Evolutionary conservation across 2,797 vertebrate species (phyloP).

Genomic region (Alca torda): DNA sequence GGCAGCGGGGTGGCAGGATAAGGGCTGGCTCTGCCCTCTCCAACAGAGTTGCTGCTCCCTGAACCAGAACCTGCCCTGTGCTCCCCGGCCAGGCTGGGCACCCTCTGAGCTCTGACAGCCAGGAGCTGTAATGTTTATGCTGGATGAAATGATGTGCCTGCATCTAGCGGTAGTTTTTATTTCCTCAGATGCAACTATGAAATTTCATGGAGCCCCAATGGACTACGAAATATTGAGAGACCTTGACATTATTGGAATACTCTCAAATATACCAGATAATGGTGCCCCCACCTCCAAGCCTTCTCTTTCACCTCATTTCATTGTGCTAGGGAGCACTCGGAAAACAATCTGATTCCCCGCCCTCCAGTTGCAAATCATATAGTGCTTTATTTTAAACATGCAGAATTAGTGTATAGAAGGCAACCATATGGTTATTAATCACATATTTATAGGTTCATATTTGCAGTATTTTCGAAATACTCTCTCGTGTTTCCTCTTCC

Average conservation of each 20-base stretch:
- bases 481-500: neutral
- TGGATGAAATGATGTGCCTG: neutral
- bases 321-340: neutral
- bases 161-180: neutral
- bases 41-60: neutral
- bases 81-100: neutral
- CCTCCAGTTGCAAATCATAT: neutral
- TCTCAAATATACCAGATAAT: neutral
- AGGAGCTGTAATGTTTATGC: neutral
- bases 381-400: neutral
- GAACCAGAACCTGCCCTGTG: rapidly evolving
- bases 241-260: neutral
- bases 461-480: neutral
- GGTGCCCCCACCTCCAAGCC: neutral
- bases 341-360: neutral
- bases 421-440: neutral
- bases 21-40: neutral
- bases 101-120: neutral
- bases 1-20: neutral
- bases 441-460: neutral
- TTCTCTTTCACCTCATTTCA: neutral
- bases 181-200: neutral
- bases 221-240: neutral
- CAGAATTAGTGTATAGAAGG: neutral
- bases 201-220: neutral